phyloP scores from a whole-genome alignment of 2,797 vertebrate genomes.

The Amphiprion clarkii region DNA sequence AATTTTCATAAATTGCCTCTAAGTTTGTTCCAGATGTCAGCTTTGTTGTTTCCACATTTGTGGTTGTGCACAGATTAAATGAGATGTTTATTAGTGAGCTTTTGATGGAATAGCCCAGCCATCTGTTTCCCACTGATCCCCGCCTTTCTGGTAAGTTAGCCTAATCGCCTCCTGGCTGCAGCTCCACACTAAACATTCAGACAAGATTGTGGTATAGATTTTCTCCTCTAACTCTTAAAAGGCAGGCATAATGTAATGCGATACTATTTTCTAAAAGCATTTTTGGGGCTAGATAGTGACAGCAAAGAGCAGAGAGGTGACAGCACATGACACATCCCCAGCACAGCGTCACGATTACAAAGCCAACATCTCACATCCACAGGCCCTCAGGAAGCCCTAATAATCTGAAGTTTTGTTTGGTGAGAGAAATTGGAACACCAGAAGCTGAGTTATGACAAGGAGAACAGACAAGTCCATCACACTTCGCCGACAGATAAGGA shows the following conservation, averaged over 20 bases:
- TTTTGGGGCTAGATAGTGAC: not conserved
- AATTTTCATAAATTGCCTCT: not conserved
- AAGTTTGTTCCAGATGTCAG: not conserved
- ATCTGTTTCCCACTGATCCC: not conserved
- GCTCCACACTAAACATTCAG: not conserved
- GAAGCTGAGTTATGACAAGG: not conserved
- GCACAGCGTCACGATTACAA: not conserved
- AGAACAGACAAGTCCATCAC: constrained; percentile 3
- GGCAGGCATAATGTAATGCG: not conserved
- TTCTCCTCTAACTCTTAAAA: not conserved
- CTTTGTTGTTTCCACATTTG: not conserved
- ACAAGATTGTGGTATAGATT: not conserved
- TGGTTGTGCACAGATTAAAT: constrained; percentile 6
- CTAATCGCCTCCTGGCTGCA: not conserved
- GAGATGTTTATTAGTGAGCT: not conserved
- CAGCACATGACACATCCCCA: not conserved
- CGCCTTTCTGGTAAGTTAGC: constrained; percentile 6
- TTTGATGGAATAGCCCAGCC: not conserved
- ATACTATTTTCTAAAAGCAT: not conserved
- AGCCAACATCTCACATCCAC: not conserved
- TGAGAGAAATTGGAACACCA: not conserved
- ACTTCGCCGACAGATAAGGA: not conserved
- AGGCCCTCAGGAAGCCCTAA: not conserved
- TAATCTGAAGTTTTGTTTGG: not conserved
- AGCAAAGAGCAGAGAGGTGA: not conserved